phyloP scores from a whole-genome alignment of 2,113 vertebrate species.

The pig (Sus scrofa) region T2T-Sscrofa CM000812.6:187150001-187150500 shows the following conservation, averaged over 20 bases:
- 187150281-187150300: no score
- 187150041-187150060: not conserved
- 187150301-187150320: not conserved
- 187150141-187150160: not conserved
- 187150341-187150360: not conserved
- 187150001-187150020: not conserved
- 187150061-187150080: not conserved
- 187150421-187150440: not conserved
- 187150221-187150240: not conserved
- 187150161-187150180: not conserved
- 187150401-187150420: not conserved
- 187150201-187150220: not conserved
- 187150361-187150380: not conserved
- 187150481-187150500: not conserved
- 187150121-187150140: not conserved
- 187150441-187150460: not conserved
- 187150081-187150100: slow-evolving; percentile 9
- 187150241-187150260: not conserved
- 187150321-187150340: not conserved
- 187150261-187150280: not conserved
- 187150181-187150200: not conserved
- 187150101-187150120: not conserved
- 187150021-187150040: not conserved
- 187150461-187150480: not conserved
- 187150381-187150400: not conserved